phyloP scores from a whole-genome alignment of 2,113 vertebrate species.

The Gulo gulo region DNA sequence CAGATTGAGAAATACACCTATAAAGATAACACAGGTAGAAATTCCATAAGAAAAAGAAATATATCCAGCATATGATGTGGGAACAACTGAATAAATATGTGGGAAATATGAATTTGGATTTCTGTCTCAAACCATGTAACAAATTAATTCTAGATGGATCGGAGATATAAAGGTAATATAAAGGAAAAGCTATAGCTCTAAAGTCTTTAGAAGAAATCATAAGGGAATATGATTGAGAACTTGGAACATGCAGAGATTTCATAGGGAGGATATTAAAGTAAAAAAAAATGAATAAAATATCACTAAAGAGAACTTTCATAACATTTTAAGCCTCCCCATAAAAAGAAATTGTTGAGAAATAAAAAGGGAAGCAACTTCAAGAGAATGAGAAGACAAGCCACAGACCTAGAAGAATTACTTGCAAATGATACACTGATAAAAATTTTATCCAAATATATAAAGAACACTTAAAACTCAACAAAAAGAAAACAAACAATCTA shows the following conservation, averaged over 20 bases:
- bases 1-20: neutral
- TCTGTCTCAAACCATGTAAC: neutral
- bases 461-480: neutral
- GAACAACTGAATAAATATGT: neutral
- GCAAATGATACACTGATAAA: neutral
- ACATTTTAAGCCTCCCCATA: too few relatives aligned
- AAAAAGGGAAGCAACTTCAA: neutral
- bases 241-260: too few relatives aligned
- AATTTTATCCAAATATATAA: neutral
- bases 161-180: neutral
- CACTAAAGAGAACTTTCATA: neutral
- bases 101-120: neutral
- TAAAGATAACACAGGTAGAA: neutral
- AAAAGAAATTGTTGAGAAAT: neutral
- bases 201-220: neutral
- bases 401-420: neutral
- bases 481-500: neutral
- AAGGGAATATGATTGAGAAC: neutral
- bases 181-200: neutral
- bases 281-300: neutral
- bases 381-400: neutral
- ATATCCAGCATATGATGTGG: neutral
- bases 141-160: neutral
- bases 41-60: neutral
- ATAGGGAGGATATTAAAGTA: neutral